Base-by-base conservation (phyloP, 1,140 invertebrate species). In the Daktulosphaira vitifoliae region DNA sequence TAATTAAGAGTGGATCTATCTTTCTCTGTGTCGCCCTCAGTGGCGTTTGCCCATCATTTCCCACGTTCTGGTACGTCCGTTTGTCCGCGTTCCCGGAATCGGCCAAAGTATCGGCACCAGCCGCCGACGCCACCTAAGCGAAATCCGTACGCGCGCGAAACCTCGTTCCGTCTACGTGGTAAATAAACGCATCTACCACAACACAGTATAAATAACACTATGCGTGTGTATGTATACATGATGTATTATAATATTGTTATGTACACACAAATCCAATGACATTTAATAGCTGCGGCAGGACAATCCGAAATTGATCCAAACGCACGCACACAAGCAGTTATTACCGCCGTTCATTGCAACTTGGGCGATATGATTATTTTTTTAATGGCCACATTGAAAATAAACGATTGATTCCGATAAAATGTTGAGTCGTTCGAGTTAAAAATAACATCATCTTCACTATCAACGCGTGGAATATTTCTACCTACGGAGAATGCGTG, bases 111-210 rank as follows among this genome's bases (percentile, higher is more conserved):
- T 42, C 8, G 39, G 8, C 3, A 16, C 29, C 51, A 26, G 52
- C 20, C 20, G 16, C 52, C 52, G 52, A 54, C 52, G 37, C 52
- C 52, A 54, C 52, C 33, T 54, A 54, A 54, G 52, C 52, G 52
- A 54, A 54, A 54, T 54, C 20, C 37, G 20, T 37, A 15, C 37
- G 18, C 37, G 13, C 52, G 20, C 37, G 18, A n/a, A 54, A 54
- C 52, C 38, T 54, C 29, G 29, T 54, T 54, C 11, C 22, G 52
- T 54, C 37, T 54, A 54, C 52, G 52, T 39, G 52, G 20, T 15
- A 37, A 54, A 54, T 38, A 33, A 18, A 53, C 20, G 5, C n/a
- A 11, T 42, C 8, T 15, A 42, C n/a, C 15, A 15, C 39, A 15
- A 15, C 39, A 42, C n/a, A 4, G 9, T 3, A 3, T 3, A 42